A percentile compares a stretch with the other conserved stretches of the same genome.
Conservation (phyloP, 2,888 invertebrate species). For the Minunthozetes semirufus region DNA sequence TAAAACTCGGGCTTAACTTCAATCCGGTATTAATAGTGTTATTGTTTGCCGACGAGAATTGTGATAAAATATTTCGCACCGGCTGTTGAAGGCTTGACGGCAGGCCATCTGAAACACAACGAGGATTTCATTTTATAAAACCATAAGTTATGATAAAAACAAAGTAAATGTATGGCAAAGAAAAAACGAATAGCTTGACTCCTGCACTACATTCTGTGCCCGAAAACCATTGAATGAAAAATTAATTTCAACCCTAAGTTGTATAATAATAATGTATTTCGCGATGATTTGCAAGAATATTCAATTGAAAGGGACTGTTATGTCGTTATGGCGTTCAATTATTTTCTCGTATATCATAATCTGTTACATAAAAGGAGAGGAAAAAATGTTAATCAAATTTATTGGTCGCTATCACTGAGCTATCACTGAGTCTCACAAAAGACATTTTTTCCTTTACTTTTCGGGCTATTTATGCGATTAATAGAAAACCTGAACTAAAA, state of each 20-base stretch:
- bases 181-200: no score
- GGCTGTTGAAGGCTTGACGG: slow-evolving; percentile 18
- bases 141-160: not conserved
- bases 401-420: not conserved
- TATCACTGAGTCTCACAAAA: no score
- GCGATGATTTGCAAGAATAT: no score
- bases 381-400: slow-evolving; percentile 15
- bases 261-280: no score
- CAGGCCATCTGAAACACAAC: slow-evolving; percentile 10
- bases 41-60: slow-evolving; percentile 4
- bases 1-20: not conserved
- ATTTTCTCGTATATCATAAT: slow-evolving; percentile 2
- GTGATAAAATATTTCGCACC: slow-evolving; percentile 22
- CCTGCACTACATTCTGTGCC: no score
- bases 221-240: no score
- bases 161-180: no score
- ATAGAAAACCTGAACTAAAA: no score
- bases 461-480: no score
- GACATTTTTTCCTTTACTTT: no score
- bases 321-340: not conserved
- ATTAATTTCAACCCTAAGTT: no score
- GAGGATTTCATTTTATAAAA: not conserved
- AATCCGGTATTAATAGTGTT: not conserved
- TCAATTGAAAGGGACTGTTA: not conserved
- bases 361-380: not conserved